A percentile compares a stretch with the other conserved stretches of the same genome.
These are phyloP conservation scores for Smutsia temminckii DNA, from an alignment of 2,797 vertebrate species.

Conservation along the genomic window DNA sequence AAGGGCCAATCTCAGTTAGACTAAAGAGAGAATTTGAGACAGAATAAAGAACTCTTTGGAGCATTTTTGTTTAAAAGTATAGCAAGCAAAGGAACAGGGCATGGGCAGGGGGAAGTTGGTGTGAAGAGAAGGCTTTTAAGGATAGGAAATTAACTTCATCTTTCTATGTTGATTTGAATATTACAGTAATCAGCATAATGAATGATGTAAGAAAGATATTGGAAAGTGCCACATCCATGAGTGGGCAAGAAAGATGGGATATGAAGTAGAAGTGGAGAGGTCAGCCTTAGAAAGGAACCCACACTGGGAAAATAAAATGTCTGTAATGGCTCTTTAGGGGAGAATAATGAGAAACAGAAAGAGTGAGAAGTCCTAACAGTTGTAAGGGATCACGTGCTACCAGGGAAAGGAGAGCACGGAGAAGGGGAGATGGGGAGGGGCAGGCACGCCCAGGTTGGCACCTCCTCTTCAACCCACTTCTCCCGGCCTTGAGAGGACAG, in stretches of 20 bases:
- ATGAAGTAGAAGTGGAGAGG: not conserved
- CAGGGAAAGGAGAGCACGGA: not conserved
- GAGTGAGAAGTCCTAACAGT: not conserved
- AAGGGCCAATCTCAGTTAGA: not conserved
- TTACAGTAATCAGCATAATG: not conserved
- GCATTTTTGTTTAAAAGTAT: not conserved
- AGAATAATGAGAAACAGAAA: not conserved
- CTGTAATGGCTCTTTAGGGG: not conserved
- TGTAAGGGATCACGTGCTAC: not conserved
- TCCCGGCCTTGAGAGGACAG: not conserved
- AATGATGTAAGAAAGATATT: not conserved
- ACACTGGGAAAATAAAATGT: not conserved
- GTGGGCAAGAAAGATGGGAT: not conserved
- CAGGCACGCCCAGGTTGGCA: accelerated
- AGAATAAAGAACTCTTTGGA: not conserved
- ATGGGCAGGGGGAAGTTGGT: not conserved
- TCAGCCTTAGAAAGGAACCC: not conserved
- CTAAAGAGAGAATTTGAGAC: not conserved
- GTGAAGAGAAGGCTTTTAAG: not conserved
- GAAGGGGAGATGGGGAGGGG: not conserved
- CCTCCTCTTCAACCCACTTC: not conserved
- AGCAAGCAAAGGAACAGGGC: not conserved
- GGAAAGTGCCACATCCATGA: not conserved
- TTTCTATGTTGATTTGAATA: not conserved
- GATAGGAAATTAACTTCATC: not conserved